These are phyloP conservation scores for Rhinoraja longicauda DNA, from an alignment of 2,797 vertebrate genomes.

Conservation along the genomic window DNA sequence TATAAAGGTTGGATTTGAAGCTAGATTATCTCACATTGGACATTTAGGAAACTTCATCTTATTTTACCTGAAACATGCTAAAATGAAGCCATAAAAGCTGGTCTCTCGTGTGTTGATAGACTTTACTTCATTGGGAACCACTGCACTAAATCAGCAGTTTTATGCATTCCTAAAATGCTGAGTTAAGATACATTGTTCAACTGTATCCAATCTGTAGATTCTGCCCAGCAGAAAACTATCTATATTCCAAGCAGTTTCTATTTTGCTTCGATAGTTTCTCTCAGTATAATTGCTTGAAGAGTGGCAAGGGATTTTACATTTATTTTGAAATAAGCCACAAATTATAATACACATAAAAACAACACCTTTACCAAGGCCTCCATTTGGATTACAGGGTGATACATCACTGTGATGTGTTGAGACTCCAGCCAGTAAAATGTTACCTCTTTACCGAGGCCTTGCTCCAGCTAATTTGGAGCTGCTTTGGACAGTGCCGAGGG, in stretches of 20 bases:
- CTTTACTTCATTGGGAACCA: not conserved
- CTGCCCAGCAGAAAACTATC: not conserved
- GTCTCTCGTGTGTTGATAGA: not conserved
- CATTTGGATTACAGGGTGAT: not conserved
- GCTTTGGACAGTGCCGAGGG: not conserved
- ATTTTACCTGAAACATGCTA: not conserved
- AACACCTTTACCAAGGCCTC: not conserved
- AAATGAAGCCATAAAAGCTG: not conserved
- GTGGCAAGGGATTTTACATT: slow-evolving; percentile 1
- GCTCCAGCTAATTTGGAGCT: not conserved
- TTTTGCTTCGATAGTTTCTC: not conserved
- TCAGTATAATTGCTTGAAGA: not conserved
- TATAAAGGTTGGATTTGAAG: not conserved
- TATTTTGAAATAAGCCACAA: not conserved
- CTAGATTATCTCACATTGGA: not conserved
- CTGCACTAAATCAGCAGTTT: not conserved
- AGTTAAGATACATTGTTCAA: not conserved
- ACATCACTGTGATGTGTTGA: not conserved
- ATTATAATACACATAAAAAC: not conserved
- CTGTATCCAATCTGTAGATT: not conserved
- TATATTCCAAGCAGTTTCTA: not conserved
- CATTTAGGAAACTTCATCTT: not conserved
- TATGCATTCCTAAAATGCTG: not conserved
- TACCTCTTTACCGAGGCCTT: slow-evolving; percentile 22
- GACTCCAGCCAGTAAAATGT: not conserved